Percentiles rank a stretch among this genome's conserved stretches.
Evolutionary conservation across 2,797 vertebrate genomes (phyloP).

Genomic region (Toxotes lorentzi): DNA sequence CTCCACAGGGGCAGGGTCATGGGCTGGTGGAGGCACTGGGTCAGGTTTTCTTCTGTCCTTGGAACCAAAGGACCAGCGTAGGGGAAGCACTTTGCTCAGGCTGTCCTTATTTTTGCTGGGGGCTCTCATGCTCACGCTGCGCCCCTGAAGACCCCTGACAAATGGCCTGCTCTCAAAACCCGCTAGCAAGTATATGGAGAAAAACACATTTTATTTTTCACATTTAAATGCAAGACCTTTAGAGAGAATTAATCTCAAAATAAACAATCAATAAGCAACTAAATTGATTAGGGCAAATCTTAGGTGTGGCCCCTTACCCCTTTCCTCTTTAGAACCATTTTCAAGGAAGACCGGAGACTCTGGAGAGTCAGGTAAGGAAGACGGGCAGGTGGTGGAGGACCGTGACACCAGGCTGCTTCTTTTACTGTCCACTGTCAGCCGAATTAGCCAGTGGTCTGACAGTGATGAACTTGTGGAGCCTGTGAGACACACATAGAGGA

Average conservation of each 20-base stretch:
- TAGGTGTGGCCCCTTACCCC: conserved; percentile 76
- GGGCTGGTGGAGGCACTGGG: conserved; percentile 36
- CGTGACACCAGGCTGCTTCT: conserved; percentile 82
- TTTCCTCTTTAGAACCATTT: conserved; percentile 72
- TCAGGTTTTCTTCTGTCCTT: conserved; percentile 81
- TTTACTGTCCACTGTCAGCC: conserved; percentile 84
- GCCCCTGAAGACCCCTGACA: conserved; percentile 84
- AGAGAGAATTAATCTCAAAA: not conserved
- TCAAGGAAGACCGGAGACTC: conserved; percentile 82
- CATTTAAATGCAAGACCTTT: not conserved
- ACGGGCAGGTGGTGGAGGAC: conserved; percentile 79
- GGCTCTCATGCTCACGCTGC: conserved; percentile 89
- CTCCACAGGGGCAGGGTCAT: conserved; percentile 79
- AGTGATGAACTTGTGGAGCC: conserved; percentile 90
- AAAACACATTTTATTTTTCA: conserved; percentile 21
- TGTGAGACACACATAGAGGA: conserved; percentile 56
- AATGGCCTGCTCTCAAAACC: conserved; percentile 84
- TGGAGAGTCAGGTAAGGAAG: conserved; percentile 78
- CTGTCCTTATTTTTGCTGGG: conserved; percentile 82
- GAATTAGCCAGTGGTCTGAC: conserved; percentile 92
- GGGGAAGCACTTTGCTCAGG: conserved; percentile 84
- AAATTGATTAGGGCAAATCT: not conserved
- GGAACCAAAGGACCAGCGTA: conserved; percentile 89
- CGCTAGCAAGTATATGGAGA: conserved; percentile 73
- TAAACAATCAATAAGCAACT: not conserved